Base-by-base conservation (phyloP, 2,113 vertebrate genomes). In the Aphelocoma coerulescens region DNA sequence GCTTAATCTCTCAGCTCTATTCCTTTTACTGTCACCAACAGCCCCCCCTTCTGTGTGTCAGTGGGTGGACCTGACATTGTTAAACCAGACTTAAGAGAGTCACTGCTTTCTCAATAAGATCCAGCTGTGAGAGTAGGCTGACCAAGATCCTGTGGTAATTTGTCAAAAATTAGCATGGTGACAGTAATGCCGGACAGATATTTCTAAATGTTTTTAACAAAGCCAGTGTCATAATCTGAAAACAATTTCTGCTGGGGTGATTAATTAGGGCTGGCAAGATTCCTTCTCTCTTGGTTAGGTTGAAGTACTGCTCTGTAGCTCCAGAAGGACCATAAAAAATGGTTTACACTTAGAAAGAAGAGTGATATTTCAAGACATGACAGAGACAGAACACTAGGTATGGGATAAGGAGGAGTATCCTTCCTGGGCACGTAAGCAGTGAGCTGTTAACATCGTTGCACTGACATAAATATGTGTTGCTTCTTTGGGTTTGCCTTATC, bases 191-290 rank as follows among this genome's bases (percentile, higher is more conserved):
- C 65, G 84, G 89, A 44, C 51, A 84, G 57, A 44, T 89, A 89
- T 82, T 91, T 44, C 73, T 93, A 88, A 91, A 88, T 67, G 30
- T 17, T 92, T 24, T 92, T 95, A 89, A 87, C 43, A 96, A 95
- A 92, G 33, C 10, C 66, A 82, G 27, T 39, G 28, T 61, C 66
- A 35, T 44, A 54, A 67, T 82, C 65, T 71, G 59, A 80, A 71
- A 93, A 58, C n/a, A 75, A 35, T 88, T 94, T 96, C 85, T 72
- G 62, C 35, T 54, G 16, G 13, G 8, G 30, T 71, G 76, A 95
- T 94, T 95, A 95, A 94, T 95, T 79, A 80, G 7, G 63, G 51
- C 17, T 89, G 74, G 49, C 61, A 85, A 91, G 16, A 19, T 26
- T 93, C 37, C 4, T 82, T 82, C 77, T 68, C 28, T 76, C 87